Base-by-base conservation (phyloP, 2,888 invertebrate genomes). In the Pollenia griseotomentosa region DNA sequence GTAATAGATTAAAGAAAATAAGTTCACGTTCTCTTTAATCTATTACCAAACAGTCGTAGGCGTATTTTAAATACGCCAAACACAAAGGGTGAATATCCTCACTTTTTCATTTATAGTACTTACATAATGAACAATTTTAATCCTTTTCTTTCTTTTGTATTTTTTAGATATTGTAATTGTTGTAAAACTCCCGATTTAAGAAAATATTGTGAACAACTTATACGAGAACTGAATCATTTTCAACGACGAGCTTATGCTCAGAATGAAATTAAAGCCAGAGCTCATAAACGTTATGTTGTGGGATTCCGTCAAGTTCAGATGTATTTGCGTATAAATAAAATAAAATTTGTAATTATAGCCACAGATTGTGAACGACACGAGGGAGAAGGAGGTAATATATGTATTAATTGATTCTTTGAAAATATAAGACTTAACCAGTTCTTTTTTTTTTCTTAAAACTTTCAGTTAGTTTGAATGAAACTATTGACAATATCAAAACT, bases 231-330 rank as follows among this genome's bases (percentile, higher is more conserved):
- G 19, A 94, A 95, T 68, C 92, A 94, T 11, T 95, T 95, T 89
- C 96, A 96, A 91, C 95, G 95, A 89, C 94, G 95, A 16, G 93
- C 95, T 48, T 95, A 94, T 90, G 94, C 94, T 81, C 94, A 94
- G 87, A 95, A 96, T 90, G 94, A 95, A 40, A 93, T 94, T 3
- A 96, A 96, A 92, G 95, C 94, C 7, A 91, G 92, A 65, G 93
- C 93, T 10, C 95, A 95, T 90, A 92, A 94, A 71, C 94, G 96
- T 77, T 94, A 95, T 83, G 95, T 96, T 1, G 92, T 95, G 70
- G 96, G 96, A 10, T 94, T 96, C 66, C 94, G 95, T 65, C 95
- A 96, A 91, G 94, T 95, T 0, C 93, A 94, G 65, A 95, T 95
- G 85, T 95, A 94, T 89, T 90, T 96, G n/a, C 93, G 93, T 65